Evolutionary conservation across 2,888 invertebrate species (phyloP).

Genomic region (Lasioglossum morio): DNA sequence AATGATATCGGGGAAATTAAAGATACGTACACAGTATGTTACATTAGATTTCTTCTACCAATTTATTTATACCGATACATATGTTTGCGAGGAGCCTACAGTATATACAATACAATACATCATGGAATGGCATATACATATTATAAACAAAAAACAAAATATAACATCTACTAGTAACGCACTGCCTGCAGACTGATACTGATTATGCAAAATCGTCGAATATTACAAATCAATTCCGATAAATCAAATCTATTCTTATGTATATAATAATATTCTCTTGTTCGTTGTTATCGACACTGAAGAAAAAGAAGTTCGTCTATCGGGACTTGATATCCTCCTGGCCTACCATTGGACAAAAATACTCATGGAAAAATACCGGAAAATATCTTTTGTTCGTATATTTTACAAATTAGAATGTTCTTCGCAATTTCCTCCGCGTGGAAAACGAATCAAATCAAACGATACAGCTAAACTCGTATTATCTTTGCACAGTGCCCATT

Average conservation of each 20-base stretch:
- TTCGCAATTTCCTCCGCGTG: conserved; percentile 30
- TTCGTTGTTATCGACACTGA: conserved; percentile 57
- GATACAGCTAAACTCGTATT: conserved; percentile 34
- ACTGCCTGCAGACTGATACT: conserved; percentile 28
- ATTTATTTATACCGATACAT: conserved; percentile 60
- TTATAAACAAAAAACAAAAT: conserved; percentile 45
- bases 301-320: conserved; percentile 17
- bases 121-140: conserved; percentile 39
- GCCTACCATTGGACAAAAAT: conserved; percentile 15
- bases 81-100: conserved; percentile 35
- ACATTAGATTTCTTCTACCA: conserved; percentile 33
- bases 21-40: neutral
- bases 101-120: conserved; percentile 51
- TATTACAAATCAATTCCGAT: conserved; percentile 22
- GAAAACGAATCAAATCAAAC: conserved; percentile 48
- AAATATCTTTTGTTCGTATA: conserved; percentile 37
- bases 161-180: conserved; percentile 30
- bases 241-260: conserved; percentile 20
- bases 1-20: neutral
- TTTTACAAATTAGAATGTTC: conserved; percentile 31
- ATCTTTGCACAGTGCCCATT: conserved; percentile 39
- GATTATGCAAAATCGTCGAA: conserved; percentile 24
- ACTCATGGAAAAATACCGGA: conserved; percentile 52
- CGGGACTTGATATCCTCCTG: neutral
- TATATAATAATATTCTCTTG: conserved; percentile 21